Evolutionary conservation across 2,797 vertebrate species (phyloP), one percentile per base, ranked within the genome.

Genomic region (Pagetopsis macropterus): DNA sequence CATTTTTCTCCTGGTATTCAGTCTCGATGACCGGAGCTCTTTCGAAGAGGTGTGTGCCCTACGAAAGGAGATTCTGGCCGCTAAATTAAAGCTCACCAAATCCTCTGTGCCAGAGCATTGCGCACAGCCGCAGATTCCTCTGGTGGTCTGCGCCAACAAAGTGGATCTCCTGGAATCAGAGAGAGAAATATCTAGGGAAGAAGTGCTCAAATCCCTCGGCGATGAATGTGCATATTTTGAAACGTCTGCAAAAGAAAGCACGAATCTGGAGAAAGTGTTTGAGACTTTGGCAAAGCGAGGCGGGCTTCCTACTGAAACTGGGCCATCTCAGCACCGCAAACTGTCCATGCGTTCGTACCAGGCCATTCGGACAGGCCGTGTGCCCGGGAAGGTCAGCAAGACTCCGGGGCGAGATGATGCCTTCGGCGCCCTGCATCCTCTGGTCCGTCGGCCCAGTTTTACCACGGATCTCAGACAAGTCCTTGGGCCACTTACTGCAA

Each of bases 311-410:
- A 75, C 86, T 1, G 95, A 95, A 69, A 95, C 94, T 0, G 90
- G 94, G 1, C 95, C 95, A 4, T 93, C 91, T 1, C 93, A 88
- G 75, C 95, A 95, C 68, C 92, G 93, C 31, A 94, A 89, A 57
- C 87, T 95, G n/a, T 95, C 95, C n/a, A 87, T 95, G 14, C 91
- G 93, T 1, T 94, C 93, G 0, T 95, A 94, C 75, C 94, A 94
- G 68, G 91, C 92, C 0, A 76, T 91, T 62, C 72, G 92, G 8
- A 56, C 82, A 1, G 79, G 81, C 0, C 76, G 85, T 3, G 79
- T 21, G 41, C 40, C 59, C 1, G 79, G 72, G 13, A 85, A 52
- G 2, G 77, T 61, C 14, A 59, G 67, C n/a, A 67, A 62, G 45
- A n/a, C 63, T 1, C 11, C 64, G 1, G 76, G 57, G 23, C 23